Evolutionary conservation across 1,140 invertebrate genomes (phyloP), one percentile per base, ranked within the genome.

Genomic region (Reticulitermes speratus): DNA sequence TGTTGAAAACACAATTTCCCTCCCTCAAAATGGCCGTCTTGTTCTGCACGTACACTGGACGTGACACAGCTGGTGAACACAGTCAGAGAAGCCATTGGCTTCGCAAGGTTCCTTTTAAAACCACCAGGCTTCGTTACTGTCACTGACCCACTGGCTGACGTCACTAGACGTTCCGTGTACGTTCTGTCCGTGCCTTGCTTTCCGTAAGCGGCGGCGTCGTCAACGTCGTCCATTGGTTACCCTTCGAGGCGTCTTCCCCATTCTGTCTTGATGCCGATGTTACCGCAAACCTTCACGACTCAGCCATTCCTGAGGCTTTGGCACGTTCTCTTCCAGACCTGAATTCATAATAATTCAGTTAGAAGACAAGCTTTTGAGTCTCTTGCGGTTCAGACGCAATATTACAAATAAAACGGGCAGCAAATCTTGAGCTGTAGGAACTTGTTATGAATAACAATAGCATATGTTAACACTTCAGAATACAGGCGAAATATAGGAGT

Each of bases 81-180:
- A 19, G 2, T 75, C 65, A 75, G 52, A 55, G 52, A 55, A 55
- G 52, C 52, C 52, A 55, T 55, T 55, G 52, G 52, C 52, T 55
- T 16, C 14, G 14, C 52, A 75, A 30, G 8, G 65, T 75, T 75
- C 65, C 65, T 75, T 75, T 75, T 30, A 75, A 75, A 75, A 75
- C 65, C 65, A 75, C 25, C 65, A 75, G 65, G n/a, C 65, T 25
- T 75, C 65, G 65, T 30, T 75, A 75, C 65, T 75, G 65, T 75
- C 65, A n/a, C 65, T 75, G 65, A 75, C 65, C 65, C 65, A 75
- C 65, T 75, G 25, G 65, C 7, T 75, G 65, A 75, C 65, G 65
- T 75, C 65, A 75, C 65, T 75, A 75, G 65, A 75, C 65, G 65
- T 75, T 75, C 65, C 65, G n/a, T 75, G 65, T 30, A 75, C 65